Percentiles rank a stretch among this genome's conserved stretches.
These are phyloP conservation scores for Brachionus asplanchnoidis DNA, from an alignment of 1,140 invertebrate genomes.

Conservation along the genomic window DNA sequence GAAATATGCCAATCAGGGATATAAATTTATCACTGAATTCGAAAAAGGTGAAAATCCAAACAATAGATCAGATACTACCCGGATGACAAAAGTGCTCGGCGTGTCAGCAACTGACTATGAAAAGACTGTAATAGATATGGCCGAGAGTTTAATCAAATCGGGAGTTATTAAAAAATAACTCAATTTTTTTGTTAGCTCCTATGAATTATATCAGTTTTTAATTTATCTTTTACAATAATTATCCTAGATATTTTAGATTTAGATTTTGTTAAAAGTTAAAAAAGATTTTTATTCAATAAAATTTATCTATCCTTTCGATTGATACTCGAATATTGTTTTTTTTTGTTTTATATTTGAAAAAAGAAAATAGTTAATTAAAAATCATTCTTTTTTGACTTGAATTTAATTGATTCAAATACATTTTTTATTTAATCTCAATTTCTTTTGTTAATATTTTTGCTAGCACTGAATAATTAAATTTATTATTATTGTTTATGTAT, in stretches of 20 bases:
- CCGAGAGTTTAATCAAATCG: slow-evolving; percentile 58
- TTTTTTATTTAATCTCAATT: too few species aligned
- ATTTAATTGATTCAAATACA: too few species aligned
- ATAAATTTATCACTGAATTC: neutral
- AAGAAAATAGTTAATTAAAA: too few species aligned
- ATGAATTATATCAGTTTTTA: neutral
- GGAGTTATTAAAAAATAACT: slow-evolving; percentile 55
- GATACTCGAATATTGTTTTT: too few species aligned
- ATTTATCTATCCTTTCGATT: too few species aligned
- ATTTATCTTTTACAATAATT: neutral
- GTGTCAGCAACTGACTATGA: slow-evolving; percentile 53
- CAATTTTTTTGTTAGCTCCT: neutral
- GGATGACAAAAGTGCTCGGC: slow-evolving; percentile 55
- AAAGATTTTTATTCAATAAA: too few species aligned
- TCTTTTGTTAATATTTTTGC: too few species aligned
- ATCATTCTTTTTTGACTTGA: too few species aligned
- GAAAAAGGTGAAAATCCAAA: neutral
- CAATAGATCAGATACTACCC: neutral
- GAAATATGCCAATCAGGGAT: neutral
- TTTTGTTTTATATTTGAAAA: too few species aligned
- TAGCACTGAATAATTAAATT: too few species aligned
- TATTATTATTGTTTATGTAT: too few species aligned
- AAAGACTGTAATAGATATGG: slow-evolving; percentile 58
- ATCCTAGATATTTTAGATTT: neutral
- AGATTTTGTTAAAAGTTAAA: too few species aligned